phyloP scores from a whole-genome alignment of 2,113 vertebrate species.

The Serinus canaria region DNA sequence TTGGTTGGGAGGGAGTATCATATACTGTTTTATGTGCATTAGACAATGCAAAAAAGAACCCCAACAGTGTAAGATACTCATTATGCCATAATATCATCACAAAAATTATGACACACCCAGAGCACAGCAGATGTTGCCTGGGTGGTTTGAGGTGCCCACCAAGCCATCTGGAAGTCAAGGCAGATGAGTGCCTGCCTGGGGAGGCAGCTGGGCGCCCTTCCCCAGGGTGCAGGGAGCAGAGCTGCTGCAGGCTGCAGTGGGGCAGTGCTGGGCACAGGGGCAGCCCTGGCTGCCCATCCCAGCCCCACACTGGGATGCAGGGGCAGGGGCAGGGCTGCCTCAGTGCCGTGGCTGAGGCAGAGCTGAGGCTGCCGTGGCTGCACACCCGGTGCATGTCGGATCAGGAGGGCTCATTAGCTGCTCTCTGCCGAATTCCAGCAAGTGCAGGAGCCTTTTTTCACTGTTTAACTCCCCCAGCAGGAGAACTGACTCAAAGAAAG shows the following conservation, averaged over 20 bases:
- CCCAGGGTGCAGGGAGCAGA: accelerated
- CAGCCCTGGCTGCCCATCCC: accelerated
- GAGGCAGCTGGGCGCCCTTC: neutral
- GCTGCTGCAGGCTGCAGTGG: neutral
- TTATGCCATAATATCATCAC: neutral
- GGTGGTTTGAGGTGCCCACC: neutral
- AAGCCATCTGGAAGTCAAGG: neutral
- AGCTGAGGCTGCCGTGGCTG: accelerated
- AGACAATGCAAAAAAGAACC: neutral
- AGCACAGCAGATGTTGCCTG: neutral
- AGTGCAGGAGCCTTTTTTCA: neutral
- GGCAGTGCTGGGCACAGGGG: neutral
- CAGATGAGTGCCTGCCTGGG: neutral
- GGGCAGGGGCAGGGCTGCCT: accelerated
- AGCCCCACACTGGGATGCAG: accelerated
- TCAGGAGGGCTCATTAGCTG: neutral
- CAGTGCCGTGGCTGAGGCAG: accelerated
- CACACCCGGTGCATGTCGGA: accelerated
- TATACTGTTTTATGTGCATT: neutral
- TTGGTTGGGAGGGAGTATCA: neutral
- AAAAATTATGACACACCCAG: neutral
- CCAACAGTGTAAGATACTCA: neutral
- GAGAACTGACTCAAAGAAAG: constrained; percentile 32
- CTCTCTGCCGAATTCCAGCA: neutral
- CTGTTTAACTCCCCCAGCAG: constrained; percentile 27